These are phyloP conservation scores for Trichogramma pretiosum DNA, from an alignment of 1,140 invertebrate genomes.

Conservation along the genomic window DNA sequence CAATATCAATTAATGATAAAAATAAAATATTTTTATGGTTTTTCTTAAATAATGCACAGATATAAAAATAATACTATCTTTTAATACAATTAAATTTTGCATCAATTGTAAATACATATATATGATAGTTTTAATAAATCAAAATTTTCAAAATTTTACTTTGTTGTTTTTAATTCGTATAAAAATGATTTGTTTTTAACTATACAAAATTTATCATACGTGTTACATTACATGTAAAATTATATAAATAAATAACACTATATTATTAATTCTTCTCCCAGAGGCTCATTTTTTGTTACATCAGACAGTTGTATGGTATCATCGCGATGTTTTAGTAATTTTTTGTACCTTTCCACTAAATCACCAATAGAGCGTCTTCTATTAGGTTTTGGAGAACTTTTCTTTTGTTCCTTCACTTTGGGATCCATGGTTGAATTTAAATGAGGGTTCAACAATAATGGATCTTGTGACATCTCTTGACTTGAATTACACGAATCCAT, in stretches of 20 bases:
- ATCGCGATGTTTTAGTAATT: slow-evolving; percentile 22
- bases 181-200: too few species aligned
- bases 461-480: slow-evolving; percentile 13
- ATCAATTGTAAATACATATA: slow-evolving; percentile 20
- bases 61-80: too few species aligned
- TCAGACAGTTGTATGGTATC: not conserved
- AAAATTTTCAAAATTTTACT: slow-evolving; percentile 9
- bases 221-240: slow-evolving; percentile 20
- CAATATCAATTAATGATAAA: slow-evolving; percentile 14
- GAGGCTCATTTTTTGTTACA: not conserved
- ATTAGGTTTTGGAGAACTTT: slow-evolving; percentile 5
- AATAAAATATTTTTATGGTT: slow-evolving; percentile 13
- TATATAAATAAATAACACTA: slow-evolving; percentile 17
- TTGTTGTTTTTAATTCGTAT: slow-evolving; percentile 4
- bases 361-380: slow-evolving; percentile 30
- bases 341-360: slow-evolving; percentile 34
- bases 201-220: too few species aligned
- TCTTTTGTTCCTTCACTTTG: not conserved
- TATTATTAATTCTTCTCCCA: slow-evolving; percentile 4
- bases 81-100: slow-evolving; percentile 18
- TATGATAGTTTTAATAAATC: slow-evolving; percentile 20
- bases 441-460: slow-evolving; percentile 10
- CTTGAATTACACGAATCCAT: slow-evolving; percentile 11
- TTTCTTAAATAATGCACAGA: slow-evolving; percentile 13
- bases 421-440: slow-evolving; percentile 5